Evolutionary conservation across 2,113 vertebrate species (phyloP), one percentile per base, ranked within the genome.

Genomic region (Brevimyrus niger): DNA sequence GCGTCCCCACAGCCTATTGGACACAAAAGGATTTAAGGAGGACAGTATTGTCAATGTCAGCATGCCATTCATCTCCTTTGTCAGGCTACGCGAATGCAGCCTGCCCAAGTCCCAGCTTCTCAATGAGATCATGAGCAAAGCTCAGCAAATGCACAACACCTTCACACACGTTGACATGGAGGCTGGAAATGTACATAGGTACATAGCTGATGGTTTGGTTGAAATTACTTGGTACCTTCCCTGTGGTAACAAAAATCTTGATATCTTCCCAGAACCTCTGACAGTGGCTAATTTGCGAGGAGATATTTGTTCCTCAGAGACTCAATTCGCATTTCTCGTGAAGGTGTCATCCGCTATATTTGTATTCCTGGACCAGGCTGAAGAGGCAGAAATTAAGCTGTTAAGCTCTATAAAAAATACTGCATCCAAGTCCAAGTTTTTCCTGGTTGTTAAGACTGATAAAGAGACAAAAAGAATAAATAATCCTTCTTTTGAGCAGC

Each of bases 211-310:
- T 17, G 95, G 96, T 0, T 90, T 96, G 1, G 93, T 95, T 0
- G 95, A 96, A 89, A 91, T 96, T 8, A 92, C 91, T 1, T 96
- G 96, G 96, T 94, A 90, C 88, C 93, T 96, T 11, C 96, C 95
- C 0, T 84, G 91, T 31, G 89, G 93, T 8, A 90, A 84, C 31
- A 65, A 73, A 86, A 89, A n/a, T 5, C 86, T 23, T 1, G 91
- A 91, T 69, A 89, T 92, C 88, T 95, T 94, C 80, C 93, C 89
- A 35, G 92, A 94, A 35, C 92, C 95, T 1, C 8, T 96, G 3
- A 93, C 94, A 0, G 2, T 96, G 44, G 90, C 94, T 21, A 96
- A 95, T 87, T 93, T 96, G 44, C 87, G 0, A 90, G 96, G 96
- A 1, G 94, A 96, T 88, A 89, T 96, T 27, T 47, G 91, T 69